phyloP scores from a whole-genome alignment of 2,797 vertebrate species.

The Oreochromis mossambicus region DNA sequence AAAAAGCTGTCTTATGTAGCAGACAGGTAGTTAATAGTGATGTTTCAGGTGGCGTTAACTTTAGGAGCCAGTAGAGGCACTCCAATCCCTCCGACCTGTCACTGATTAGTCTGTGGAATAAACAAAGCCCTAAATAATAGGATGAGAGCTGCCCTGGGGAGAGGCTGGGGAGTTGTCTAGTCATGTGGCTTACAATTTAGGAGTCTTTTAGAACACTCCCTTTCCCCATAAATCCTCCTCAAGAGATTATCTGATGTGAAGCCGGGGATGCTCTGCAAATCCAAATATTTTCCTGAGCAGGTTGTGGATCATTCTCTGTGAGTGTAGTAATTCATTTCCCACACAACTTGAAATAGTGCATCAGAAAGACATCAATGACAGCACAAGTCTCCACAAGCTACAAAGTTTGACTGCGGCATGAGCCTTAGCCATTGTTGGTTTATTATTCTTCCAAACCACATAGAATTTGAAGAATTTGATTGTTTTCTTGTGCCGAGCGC shows the following conservation, averaged over 20 bases:
- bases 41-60: slow-evolving; percentile 62
- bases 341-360: slow-evolving; percentile 58
- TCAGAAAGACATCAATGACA: slow-evolving; percentile 61
- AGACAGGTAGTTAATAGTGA: slow-evolving; percentile 60
- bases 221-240: slow-evolving; percentile 75
- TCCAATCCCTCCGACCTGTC: slow-evolving; percentile 59
- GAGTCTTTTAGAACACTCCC: slow-evolving; percentile 75
- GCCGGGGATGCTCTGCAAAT: slow-evolving; percentile 73
- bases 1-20: neutral
- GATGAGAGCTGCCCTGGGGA: slow-evolving; percentile 63
- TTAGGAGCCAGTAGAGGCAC: slow-evolving; percentile 44
- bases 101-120: slow-evolving; percentile 76
- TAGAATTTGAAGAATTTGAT: slow-evolving; percentile 16
- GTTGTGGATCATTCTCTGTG: slow-evolving; percentile 73
- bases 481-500: slow-evolving; percentile 62
- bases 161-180: slow-evolving; percentile 71
- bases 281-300: slow-evolving; percentile 78
- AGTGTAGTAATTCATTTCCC: slow-evolving; percentile 67
- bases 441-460: slow-evolving; percentile 65
- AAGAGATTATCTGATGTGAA: slow-evolving; percentile 76
- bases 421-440: slow-evolving; percentile 60
- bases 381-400: slow-evolving; percentile 53
- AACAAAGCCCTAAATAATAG: slow-evolving; percentile 78
- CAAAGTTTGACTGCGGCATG: slow-evolving; percentile 45
- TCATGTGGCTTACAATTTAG: slow-evolving; percentile 77